These are phyloP conservation scores for Danio albolineatus DNA, from an alignment of 2,797 vertebrate genomes.

Conservation along the genomic window DNA sequence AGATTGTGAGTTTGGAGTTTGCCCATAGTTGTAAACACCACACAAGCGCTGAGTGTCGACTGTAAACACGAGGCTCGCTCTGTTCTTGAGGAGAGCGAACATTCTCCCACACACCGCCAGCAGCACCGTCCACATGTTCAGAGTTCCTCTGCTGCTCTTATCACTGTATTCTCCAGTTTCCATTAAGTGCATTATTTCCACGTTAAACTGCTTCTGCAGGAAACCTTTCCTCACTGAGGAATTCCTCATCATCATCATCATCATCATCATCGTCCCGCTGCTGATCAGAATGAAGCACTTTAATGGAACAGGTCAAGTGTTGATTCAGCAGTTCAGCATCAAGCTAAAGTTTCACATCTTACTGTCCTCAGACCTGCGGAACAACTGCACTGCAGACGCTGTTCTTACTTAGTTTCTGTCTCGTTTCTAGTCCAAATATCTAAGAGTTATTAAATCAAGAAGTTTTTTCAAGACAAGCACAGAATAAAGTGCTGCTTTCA, in stretches of 20 bases:
- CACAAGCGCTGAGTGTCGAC: too few species aligned
- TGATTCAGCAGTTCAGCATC: neutral
- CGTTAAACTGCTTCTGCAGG: neutral
- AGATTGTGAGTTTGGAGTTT: too few species aligned
- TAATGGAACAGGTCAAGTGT: conserved; percentile 6
- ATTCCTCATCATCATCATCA: conserved; percentile 18
- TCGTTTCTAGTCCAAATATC: too few species aligned
- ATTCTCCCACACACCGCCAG: neutral
- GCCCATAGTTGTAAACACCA: too few species aligned
- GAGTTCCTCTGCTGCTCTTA: neutral
- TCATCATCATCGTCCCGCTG: conserved; percentile 7
- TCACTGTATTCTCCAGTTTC: neutral
- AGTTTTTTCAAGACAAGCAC: too few species aligned
- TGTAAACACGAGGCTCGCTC: too few species aligned
- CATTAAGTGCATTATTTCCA: neutral
- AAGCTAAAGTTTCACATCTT: neutral
- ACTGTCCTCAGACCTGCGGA: neutral
- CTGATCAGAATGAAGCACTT: neutral
- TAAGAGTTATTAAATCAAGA: too few species aligned
- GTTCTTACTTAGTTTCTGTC: too few species aligned
- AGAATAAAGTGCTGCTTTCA: too few species aligned
- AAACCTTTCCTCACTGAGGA: neutral
- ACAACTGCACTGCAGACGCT: too few species aligned
- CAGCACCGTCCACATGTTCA: neutral
- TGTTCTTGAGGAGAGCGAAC: too few species aligned